Base-by-base conservation (phyloP, 1,140 invertebrate species). In the Drosophila kepulauana region DNA sequence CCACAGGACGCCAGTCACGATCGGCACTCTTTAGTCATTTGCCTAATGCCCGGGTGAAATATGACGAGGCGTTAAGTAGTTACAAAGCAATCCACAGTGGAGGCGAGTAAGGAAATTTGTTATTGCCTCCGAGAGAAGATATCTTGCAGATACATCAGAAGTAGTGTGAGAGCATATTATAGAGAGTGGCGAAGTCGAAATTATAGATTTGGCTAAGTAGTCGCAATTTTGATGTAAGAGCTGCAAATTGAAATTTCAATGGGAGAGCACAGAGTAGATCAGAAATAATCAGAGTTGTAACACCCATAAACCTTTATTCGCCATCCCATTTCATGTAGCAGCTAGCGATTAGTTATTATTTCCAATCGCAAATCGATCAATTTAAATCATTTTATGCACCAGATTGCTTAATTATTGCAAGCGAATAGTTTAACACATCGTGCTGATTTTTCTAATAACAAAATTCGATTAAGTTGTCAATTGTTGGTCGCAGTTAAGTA, bases 41-140 rank as follows among this genome's bases (percentile, higher is more conserved):
- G 58, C 80, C 78, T 91, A 87, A 91, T 87, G 80, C 80, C 61
- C 68, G 58, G 59, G 73, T 82, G 88, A 88, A 88, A 91, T 70
- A 91, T 91, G 81, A 81, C 72, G 76, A 85, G 79, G 88, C 88
- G 88, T 91, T 91, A 91, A 91, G 88, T 85, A 79, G 84, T 91
- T 80, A 71, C 67, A 45, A 72, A 70, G 69, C 66, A 68, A 63
- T 51, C 10, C 38, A 84, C 81, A 78, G 81, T 82, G 84, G n/a
- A 54, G 30, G 20, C 20, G 20, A 54, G 30, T 54, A 54, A 1
- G 30, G n/a, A 35, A 30, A 54, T 54, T 54, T 54, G 51, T 54
- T 57, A 57, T 57, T 43, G 3, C 41, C 41, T 7, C 16, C 20
- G 20, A 25, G 5, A 20, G 15, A 16, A 54, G 25, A 33, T 33